A percentile compares a stretch with the other conserved stretches of the same genome.
phyloP scores from a whole-genome alignment of 2,797 vertebrate genomes.

The Cryptoblepharus egeriae region DNA sequence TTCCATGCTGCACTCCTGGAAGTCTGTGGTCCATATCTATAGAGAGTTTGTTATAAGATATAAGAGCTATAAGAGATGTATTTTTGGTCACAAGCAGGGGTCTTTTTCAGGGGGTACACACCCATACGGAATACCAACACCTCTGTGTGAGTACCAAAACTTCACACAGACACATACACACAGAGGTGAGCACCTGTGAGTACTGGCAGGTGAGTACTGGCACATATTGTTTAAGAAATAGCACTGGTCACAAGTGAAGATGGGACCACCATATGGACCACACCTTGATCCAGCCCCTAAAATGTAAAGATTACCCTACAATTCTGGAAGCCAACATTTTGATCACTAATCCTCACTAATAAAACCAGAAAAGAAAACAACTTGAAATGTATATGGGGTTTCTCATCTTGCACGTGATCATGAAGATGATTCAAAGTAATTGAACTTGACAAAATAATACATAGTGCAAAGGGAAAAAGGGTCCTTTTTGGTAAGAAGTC shows the following conservation, averaged over 20 bases:
- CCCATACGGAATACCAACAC: no score
- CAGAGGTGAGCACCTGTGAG: no score
- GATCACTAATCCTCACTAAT: neutral
- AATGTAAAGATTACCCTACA: neutral
- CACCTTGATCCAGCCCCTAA: neutral
- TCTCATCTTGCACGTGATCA: neutral
- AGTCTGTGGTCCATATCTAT: neutral
- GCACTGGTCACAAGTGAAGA: neutral
- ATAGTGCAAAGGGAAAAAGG: neutral
- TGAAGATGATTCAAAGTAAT: neutral
- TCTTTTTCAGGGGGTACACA: no score
- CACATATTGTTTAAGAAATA: no score
- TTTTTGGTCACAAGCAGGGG: no score
- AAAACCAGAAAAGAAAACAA: neutral
- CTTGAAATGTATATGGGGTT: neutral
- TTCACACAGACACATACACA: no score
- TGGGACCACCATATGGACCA: neutral
- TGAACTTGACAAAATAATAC: neutral
- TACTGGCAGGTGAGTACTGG: no score
- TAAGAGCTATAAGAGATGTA: no score
- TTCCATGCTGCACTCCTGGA: neutral
- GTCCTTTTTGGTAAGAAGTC: neutral
- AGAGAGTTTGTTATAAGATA: neutral
- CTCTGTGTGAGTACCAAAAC: no score
- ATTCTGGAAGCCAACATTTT: neutral